Evolutionary conservation across 2,797 vertebrate species (phyloP).

Genomic region (Brachyrhaphis roseni): DNA sequence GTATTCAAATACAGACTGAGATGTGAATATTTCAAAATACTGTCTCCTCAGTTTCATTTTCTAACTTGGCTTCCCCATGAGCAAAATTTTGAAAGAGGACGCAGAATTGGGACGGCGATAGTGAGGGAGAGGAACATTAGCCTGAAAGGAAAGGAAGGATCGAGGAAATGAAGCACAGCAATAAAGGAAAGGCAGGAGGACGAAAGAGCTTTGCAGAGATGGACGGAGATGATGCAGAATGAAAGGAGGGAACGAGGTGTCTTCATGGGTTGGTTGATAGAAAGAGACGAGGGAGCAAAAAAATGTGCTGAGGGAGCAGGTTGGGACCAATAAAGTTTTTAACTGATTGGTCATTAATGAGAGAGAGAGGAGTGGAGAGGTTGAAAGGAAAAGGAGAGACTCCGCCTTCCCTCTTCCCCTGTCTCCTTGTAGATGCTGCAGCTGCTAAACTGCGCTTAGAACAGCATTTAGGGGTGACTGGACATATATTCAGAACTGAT

Average conservation of each 20-base stretch:
- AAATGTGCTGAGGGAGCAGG: slow-evolving; percentile 68
- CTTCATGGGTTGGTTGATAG: slow-evolving; percentile 29
- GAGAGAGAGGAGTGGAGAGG: slow-evolving; percentile 23
- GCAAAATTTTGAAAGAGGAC: slow-evolving; percentile 12
- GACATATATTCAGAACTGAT: slow-evolving; percentile 49
- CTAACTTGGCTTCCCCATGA: slow-evolving; percentile 10
- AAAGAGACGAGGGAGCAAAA: slow-evolving; percentile 24
- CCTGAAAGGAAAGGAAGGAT: slow-evolving; percentile 25
- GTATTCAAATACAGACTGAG: slow-evolving; percentile 19
- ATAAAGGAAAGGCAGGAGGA: slow-evolving; percentile 34
- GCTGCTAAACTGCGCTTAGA: slow-evolving; percentile 53
- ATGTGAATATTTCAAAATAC: slow-evolving; percentile 41
- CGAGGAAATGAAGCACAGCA: slow-evolving; percentile 51
- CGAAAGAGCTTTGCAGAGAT: slow-evolving; percentile 33
- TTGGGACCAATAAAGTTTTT: slow-evolving; percentile 65
- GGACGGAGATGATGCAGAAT: slow-evolving; percentile 23
- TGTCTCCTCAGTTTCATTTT: slow-evolving; percentile 4
- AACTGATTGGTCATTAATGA: slow-evolving; percentile 76
- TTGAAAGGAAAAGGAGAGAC: background rate
- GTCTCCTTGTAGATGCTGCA: slow-evolving; percentile 22
- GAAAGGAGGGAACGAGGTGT: slow-evolving; percentile 17
- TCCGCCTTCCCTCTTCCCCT: background rate
- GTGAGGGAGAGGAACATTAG: background rate
- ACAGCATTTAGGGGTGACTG: slow-evolving; percentile 54
- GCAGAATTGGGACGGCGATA: slow-evolving; percentile 14